Evolutionary conservation across 92 coral and sea anemone species (phyloP).

Genomic region (Porites evermanni): DNA sequence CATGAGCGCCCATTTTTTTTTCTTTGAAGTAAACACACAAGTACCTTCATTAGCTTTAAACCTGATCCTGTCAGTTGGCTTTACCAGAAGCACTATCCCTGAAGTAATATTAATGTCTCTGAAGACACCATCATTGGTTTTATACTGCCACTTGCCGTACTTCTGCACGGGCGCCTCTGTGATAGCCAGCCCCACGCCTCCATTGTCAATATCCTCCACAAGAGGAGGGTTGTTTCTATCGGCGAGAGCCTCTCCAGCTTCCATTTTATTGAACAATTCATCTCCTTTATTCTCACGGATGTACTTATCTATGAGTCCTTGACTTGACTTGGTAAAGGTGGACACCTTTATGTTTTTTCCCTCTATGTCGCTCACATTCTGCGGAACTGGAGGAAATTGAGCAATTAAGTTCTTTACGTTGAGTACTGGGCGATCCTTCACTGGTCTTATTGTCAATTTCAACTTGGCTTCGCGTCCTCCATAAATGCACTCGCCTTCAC

Average conservation of each 20-base stretch:
- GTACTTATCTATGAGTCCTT: neutral
- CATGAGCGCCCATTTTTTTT: too few species aligned
- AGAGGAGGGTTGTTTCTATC: neutral
- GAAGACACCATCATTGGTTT: neutral
- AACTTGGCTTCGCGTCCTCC: constrained; percentile 11
- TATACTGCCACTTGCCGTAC: constrained; percentile 33
- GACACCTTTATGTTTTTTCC: neutral
- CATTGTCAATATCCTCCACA: constrained; percentile 3
- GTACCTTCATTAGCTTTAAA: neutral
- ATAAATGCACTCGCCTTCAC: neutral
- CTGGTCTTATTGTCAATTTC: neutral
- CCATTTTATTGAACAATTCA: neutral
- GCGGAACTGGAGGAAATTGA: constrained; percentile 20
- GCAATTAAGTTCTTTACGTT: neutral
- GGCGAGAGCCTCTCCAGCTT: neutral
- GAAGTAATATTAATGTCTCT: neutral
- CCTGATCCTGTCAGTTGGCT: constrained; percentile 14
- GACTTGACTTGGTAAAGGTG: constrained; percentile 9
- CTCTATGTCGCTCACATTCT: constrained; percentile 5
- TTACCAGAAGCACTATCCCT: constrained; percentile 5
- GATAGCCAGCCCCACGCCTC: constrained; percentile 21
- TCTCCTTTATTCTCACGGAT: neutral
- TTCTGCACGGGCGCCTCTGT: neutral
- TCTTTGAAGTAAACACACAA: neutral
- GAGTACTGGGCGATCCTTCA: constrained; percentile 20